A percentile compares a stretch with the other conserved stretches of the same genome.
phyloP scores from a whole-genome alignment of 2,113 vertebrate species.

The Peromyscus leucopus region DNA sequence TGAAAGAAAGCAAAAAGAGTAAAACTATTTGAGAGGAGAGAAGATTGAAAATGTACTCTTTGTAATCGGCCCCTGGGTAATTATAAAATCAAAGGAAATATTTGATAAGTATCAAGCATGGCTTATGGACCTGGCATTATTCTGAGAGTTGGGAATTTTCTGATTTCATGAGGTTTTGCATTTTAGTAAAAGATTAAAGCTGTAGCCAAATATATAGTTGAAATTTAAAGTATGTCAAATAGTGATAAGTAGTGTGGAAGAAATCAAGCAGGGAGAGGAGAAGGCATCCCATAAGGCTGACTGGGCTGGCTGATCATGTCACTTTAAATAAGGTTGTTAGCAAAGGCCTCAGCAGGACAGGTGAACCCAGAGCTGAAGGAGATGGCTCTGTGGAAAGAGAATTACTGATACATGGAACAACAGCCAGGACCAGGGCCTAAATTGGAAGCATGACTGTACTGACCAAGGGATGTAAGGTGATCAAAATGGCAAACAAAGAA shows the following conservation, averaged over 20 bases:
- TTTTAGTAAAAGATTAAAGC: slow-evolving; percentile 47
- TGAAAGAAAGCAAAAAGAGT: slow-evolving; percentile 40
- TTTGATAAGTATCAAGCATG: slow-evolving; percentile 19
- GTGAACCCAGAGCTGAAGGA: slow-evolving; percentile 37
- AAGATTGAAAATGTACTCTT: not conserved
- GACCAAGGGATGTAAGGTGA: not conserved
- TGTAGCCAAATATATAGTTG: slow-evolving; percentile 1
- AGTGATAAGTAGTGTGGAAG: not conserved
- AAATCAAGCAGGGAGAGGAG: not conserved
- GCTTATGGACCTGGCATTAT: not conserved
- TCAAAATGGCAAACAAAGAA: slow-evolving; percentile 16
- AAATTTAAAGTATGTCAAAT: slow-evolving; percentile 14
- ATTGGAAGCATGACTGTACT: not conserved
- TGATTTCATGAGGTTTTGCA: not conserved
- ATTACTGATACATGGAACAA: not conserved
- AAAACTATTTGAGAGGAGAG: not conserved
- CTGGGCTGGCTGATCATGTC: not conserved
- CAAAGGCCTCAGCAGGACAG: not conserved
- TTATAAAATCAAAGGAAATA: slow-evolving; percentile 52
- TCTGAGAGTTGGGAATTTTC: slow-evolving; percentile 20
- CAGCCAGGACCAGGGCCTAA: not conserved
- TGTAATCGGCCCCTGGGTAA: not conserved
- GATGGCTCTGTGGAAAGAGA: not conserved
- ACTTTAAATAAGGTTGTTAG: slow-evolving; percentile 22
- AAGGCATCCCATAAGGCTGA: not conserved